Base-by-base conservation (phyloP, 2,797 vertebrate genomes). In the Lycodopsis pacificus region DNA sequence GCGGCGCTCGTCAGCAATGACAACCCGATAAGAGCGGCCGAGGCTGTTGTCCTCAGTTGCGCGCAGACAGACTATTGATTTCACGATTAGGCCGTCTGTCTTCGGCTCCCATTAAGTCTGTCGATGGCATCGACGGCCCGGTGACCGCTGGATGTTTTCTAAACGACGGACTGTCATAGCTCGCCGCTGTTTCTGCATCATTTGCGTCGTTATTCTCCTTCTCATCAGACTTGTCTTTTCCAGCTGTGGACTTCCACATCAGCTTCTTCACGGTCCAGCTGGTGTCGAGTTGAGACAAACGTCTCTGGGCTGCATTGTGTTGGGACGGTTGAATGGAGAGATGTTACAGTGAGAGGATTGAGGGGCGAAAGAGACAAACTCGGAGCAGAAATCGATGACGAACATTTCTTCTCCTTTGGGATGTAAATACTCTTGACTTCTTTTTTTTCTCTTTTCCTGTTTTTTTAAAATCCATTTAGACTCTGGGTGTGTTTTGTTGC, bases 401-500 rank as follows among this genome's bases (percentile, higher is more conserved):
- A 65, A 81, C 71, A 59, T 73, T 86, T 53, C 75, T 85, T 80
- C 81, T 87, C 83, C 90, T 89, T 83, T 90, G 90, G 92, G 85
- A 92, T 94, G 93, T 94, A 94, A 92, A 95, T 89, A 92, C 67
- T 86, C 76, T 73, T 68, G 87, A 79, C 51, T 80, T 84, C 83
- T 79, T 71, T 27, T 27, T 76, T 86, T 82, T 51, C 20, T 51
- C n/a, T 54, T 25, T 25, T 27, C 14, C 4, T 79, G 20, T 30
- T 62, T 57, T 63, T 63, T 85, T 83, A 73, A 53, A 80, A 79
- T 88, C 87, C 86, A 84, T 94, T 94, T 88, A 82, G 93, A 91
- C 84, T 93, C 90, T 94, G 87, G 71, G 90, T 94, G 92, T 95
- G 93, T 95, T 94, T 32, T 93, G 92, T 95, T 94, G 92, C 86